Base-by-base conservation (phyloP, 2,113 vertebrate species). In the Phaethornis superciliosus region DNA sequence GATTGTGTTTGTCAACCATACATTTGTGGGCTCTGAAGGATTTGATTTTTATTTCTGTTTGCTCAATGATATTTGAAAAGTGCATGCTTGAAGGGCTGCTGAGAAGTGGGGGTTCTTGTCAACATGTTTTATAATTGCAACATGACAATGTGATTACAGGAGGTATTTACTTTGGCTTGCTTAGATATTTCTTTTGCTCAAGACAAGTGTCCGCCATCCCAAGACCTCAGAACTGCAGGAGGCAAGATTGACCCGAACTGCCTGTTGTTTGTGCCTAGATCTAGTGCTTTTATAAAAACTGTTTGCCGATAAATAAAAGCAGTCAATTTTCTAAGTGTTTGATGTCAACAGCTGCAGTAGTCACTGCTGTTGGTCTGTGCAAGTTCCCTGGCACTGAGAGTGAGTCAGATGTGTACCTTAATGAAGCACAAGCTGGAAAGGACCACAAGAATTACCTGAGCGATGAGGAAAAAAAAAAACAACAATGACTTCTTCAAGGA, bases 31-130 rank as follows among this genome's bases (percentile, higher is more conserved):
- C 1, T 0, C 72, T 89, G 71, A 92, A 71, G 91, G 94, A 89
- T 82, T 92, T 83, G 28, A 87, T 94, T 96, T 46, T 70, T 83
- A 92, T 90, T 96, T 95, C 62, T 75, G 15, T 85, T 94, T 81
- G 44, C 56, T 78, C 51, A 81, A 69, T 52, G 58, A 51, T 81
- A 89, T 65, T 71, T 64, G 56, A 89, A 96, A 97, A 93, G 70
- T 19, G 62, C 86, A 49, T 46, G 33, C 81, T 89, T 10, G 5
- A 76, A 52, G 49, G 65, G 65, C 15, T 91, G 44, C 54, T 88
- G 65, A 69, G 71, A 76, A 81, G 9, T 35, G 59, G 22, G 35
- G 42, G 13, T 89, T 89, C 46, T 72, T 81, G 33, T 80, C 59
- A 87, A 63, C 28, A 9, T 79, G 27, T 89, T 96, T 97, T 93